phyloP scores from a whole-genome alignment of 2,888 invertebrate genomes.

The Abrostola triplasia region DNA sequence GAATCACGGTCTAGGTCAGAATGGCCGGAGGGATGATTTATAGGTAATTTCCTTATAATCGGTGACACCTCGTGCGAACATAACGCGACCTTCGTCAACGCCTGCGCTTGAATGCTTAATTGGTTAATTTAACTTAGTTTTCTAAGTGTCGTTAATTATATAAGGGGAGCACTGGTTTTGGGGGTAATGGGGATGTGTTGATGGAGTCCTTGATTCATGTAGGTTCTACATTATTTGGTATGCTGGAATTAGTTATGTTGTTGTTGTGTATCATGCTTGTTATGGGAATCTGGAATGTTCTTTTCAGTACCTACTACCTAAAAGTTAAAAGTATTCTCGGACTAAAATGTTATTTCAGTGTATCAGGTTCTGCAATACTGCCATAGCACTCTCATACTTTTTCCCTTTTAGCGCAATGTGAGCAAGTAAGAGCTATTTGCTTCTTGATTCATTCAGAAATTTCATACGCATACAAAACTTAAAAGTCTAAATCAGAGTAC shows the following conservation, averaged over 20 bases:
- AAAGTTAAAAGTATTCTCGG: too few species aligned
- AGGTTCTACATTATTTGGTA: not conserved
- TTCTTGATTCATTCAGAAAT: too few species aligned
- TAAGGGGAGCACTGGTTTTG: conserved; percentile 38
- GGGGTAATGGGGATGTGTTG: conserved; percentile 3
- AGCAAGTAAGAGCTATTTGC: too few species aligned
- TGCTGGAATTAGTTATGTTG: not conserved
- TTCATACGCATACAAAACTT: too few species aligned
- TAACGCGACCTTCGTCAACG: conserved; percentile 54
- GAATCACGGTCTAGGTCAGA: not conserved
- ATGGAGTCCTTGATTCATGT: not conserved
- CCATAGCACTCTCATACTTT: too few species aligned
- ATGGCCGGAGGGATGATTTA: conserved; percentile 49
- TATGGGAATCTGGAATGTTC: too few species aligned
- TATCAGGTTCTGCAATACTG: too few species aligned
- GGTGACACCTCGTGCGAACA: conserved; percentile 41
- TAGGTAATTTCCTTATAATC: conserved; percentile 61
- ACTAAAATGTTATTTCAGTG: too few species aligned
- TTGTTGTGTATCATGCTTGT: too few species aligned
- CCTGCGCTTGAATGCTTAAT: conserved; percentile 56
- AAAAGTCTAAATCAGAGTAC: too few species aligned
- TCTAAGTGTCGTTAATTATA: conserved; percentile 60
- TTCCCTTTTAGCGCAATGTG: too few species aligned
- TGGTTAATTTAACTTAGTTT: conserved; percentile 59
- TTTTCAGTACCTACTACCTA: too few species aligned